Evolutionary conservation across 2,888 invertebrate species (phyloP), one percentile per base, ranked within the genome.

Genomic region (Thysanoteuthis rhombus): DNA sequence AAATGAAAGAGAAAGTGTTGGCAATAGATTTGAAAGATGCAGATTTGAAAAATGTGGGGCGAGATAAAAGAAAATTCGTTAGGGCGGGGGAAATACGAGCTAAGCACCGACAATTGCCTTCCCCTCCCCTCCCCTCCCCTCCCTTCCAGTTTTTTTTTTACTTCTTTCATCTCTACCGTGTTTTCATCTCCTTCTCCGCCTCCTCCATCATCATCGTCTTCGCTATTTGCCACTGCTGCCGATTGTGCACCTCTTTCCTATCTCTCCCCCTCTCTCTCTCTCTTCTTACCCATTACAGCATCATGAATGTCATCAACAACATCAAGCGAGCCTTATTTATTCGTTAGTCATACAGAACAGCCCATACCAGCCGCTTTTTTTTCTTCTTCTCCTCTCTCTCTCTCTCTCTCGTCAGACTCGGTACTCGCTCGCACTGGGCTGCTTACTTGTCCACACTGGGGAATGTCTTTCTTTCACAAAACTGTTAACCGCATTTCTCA

Each of bases 151-250:
- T n/a, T n/a, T n/a, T n/a, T n/a, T n/a, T n/a, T n/a, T 1, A 28
- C 42, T 40, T 92, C 92, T 92, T 40, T 92, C 92, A 25, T 92
- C 92, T 92, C 90, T 90, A 6, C 52, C 52, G 52, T 90, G 19
- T 90, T 39, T 90, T 39, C 38, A 36, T 90, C 90, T 25, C n/a
- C 38, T 12, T 90, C 90, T 25, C n/a, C n/a, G 16, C 36, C 90
- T n/a, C 90, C 25, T 19, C 39, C 90, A n/a, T 36, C 90, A 25
- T 25, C 90, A 38, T 90, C 90, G 22, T 90, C 39, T 90, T 90
- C 90, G 19, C 32, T 90, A 39, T 90, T 39, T 90, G 38, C 38
- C 39, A 90, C n/a, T 22, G 36, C 5, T 90, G 36, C 39, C 36
- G 25, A 38, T 25, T 90, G 22, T 19, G 36, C 39, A 90, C 90